Evolutionary conservation across 2,113 vertebrate species (phyloP).

Genomic region (Gambusia holbrooki): DNA sequence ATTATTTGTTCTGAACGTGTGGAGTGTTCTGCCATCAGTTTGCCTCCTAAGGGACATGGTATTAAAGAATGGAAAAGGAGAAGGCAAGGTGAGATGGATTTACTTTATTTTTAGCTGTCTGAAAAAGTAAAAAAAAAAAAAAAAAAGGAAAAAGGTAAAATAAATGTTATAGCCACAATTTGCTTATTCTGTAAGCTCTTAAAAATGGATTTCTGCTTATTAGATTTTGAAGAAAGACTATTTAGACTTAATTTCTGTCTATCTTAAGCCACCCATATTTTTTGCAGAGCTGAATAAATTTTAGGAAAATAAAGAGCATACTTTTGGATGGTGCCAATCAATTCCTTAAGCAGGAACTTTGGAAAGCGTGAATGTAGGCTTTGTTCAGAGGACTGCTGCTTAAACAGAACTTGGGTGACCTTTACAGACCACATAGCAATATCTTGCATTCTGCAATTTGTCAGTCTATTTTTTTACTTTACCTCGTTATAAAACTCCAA

Average conservation of each 20-base stretch:
- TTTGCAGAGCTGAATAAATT: background rate
- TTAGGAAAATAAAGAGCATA: background rate
- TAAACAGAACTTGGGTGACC: conserved; percentile 20
- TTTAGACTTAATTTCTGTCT: background rate
- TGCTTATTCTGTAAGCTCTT: background rate
- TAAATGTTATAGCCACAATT: background rate
- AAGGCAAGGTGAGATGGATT: background rate
- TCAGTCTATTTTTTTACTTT: conserved; percentile 12
- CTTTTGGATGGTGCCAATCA: background rate
- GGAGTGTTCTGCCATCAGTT: background rate
- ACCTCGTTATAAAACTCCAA: conserved; percentile 24
- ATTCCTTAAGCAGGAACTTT: conserved; percentile 1
- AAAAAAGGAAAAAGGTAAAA: background rate
- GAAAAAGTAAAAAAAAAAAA: too few species aligned
- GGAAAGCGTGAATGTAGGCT: background rate
- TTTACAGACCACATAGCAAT: conserved; percentile 25
- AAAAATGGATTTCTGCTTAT: too few species aligned
- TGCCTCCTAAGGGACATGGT: background rate
- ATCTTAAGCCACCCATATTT: background rate
- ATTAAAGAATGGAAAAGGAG: background rate
- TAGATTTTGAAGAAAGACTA: background rate
- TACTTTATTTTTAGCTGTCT: background rate
- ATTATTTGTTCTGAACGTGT: background rate
- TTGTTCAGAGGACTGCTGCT: conserved; percentile 14
- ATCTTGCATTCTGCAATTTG: conserved; percentile 11